Percentiles rank a stretch among this genome's conserved stretches.
Evolutionary conservation across 2,888 invertebrate genomes (phyloP).

Genomic region (Xestia sexstrigata): DNA sequence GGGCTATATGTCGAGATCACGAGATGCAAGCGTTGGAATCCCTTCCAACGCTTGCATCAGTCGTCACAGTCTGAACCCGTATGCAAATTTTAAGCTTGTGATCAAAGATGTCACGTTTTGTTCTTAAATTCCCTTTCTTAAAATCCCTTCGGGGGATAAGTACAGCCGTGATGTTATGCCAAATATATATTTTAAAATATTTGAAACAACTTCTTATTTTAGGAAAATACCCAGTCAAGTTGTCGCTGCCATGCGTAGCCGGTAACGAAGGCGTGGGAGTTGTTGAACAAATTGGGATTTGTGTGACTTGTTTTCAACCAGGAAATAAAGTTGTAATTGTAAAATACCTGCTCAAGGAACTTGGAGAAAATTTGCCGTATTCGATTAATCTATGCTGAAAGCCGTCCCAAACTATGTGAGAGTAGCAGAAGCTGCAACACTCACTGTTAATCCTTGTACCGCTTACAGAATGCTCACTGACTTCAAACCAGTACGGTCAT

Average conservation of each 20-base stretch:
- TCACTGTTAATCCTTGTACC: slow-evolving; percentile 98
- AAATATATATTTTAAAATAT: not conserved
- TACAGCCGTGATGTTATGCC: not conserved
- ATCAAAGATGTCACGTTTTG: too few species aligned
- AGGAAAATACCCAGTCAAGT: slow-evolving; percentile 90
- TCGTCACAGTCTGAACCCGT: too few species aligned
- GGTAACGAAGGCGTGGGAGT: slow-evolving; percentile 99
- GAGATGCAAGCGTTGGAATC: too few species aligned
- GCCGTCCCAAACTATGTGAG: slow-evolving; percentile 94
- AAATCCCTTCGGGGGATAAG: not conserved
- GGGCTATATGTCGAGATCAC: too few species aligned
- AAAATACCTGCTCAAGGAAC: slow-evolving; percentile 95
- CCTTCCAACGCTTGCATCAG: too few species aligned
- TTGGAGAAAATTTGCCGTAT: slow-evolving; percentile 94
- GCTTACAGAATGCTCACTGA: slow-evolving; percentile 99
- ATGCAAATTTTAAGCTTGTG: too few species aligned
- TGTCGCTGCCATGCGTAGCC: slow-evolving; percentile 95
- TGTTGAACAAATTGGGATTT: slow-evolving; percentile 93
- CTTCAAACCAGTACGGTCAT: slow-evolving; percentile 92
- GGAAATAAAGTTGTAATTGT: slow-evolving; percentile 97
- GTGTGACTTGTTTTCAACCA: slow-evolving; percentile 81
- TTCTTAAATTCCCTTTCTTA: too few species aligned
- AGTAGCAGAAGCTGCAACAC: slow-evolving; percentile 94
- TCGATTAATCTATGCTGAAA: slow-evolving; percentile 90
- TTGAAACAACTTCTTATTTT: slow-evolving; percentile 12